Percentiles rank a stretch among this genome's conserved stretches.
These are phyloP conservation scores for Alca torda DNA, from an alignment of 2,797 vertebrate genomes.

Conservation along the genomic window DNA sequence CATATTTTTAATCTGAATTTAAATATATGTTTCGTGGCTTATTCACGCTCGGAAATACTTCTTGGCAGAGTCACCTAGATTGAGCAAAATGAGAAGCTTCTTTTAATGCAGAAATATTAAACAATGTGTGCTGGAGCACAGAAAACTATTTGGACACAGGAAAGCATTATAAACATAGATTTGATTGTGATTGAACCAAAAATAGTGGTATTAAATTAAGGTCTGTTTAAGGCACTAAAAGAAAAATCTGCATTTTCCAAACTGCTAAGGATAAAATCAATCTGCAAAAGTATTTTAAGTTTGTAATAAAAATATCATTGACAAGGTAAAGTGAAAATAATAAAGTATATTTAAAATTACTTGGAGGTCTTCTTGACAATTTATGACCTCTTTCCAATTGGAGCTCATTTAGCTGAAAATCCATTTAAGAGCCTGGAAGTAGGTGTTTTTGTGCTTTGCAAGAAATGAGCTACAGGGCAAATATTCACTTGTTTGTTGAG, in stretches of 20 bases:
- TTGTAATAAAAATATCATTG: conserved; percentile 57
- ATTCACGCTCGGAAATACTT: conserved; percentile 63
- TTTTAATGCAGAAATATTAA: conserved; percentile 70
- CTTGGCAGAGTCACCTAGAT: conserved; percentile 60
- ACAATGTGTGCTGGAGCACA: conserved; percentile 44
- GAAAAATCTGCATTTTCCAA: conserved; percentile 16
- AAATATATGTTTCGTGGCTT: conserved; percentile 57
- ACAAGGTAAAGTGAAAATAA: conserved; percentile 60
- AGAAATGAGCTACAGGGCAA: neutral
- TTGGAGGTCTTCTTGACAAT: conserved; percentile 53
- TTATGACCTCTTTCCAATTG: conserved; percentile 17
- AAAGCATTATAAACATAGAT: conserved; percentile 66
- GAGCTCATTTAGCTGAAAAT: conserved; percentile 41
- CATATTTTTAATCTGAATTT: conserved; percentile 60
- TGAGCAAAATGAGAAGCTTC: conserved; percentile 53
- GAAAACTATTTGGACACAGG: conserved; percentile 71
- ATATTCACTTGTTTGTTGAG: neutral
- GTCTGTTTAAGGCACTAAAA: conserved; percentile 44
- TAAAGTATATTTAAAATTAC: conserved; percentile 55
- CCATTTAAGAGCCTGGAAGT: neutral
- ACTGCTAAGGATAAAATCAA: conserved; percentile 52
- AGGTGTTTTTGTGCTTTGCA: neutral
- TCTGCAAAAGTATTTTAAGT: conserved; percentile 56
- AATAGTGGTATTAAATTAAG: conserved; percentile 60
- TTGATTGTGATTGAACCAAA: conserved; percentile 66